Evolutionary conservation across 2,113 vertebrate species (phyloP).

Genomic region (Leptobrachium ailaonicum): DNA sequence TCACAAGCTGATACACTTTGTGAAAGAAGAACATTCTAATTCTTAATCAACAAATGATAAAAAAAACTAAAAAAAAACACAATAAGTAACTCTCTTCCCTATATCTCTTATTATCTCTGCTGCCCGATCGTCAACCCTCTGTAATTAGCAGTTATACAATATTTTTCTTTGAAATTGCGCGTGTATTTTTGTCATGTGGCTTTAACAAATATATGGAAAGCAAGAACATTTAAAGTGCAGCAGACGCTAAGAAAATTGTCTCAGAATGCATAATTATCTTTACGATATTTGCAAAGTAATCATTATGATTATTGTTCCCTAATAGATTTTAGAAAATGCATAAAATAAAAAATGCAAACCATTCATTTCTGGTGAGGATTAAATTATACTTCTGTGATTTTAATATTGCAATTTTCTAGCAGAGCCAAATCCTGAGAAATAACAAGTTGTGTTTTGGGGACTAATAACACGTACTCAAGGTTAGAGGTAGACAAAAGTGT

Average conservation of each 20-base stretch:
- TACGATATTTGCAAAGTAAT: constrained; percentile 33
- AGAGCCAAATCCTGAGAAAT: neutral
- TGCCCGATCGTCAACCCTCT: constrained; percentile 4
- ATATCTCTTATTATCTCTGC: neutral
- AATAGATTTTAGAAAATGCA: constrained; percentile 33
- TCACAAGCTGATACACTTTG: neutral
- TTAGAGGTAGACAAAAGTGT: too few species aligned
- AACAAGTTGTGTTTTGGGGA: neutral
- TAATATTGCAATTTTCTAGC: neutral
- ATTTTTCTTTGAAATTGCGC: constrained; percentile 2
- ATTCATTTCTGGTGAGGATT: constrained; percentile 18
- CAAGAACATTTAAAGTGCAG: constrained; percentile 32
- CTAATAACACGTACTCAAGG: too few species aligned
- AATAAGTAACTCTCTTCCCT: neutral
- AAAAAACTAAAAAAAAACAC: neutral
- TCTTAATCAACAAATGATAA: neutral
- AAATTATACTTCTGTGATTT: constrained; percentile 8
- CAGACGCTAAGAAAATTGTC: constrained; percentile 37
- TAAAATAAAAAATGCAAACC: constrained; percentile 34
- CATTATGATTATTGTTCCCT: constrained; percentile 33
- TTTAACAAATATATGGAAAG: constrained; percentile 43
- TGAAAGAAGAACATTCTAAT: neutral
- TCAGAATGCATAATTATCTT: constrained; percentile 39
- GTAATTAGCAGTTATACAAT: neutral
- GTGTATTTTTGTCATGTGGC: constrained; percentile 32